These are phyloP conservation scores for Dicentrarchus labrax DNA, from an alignment of 2,113 vertebrate genomes.

Conservation along the genomic window DNA sequence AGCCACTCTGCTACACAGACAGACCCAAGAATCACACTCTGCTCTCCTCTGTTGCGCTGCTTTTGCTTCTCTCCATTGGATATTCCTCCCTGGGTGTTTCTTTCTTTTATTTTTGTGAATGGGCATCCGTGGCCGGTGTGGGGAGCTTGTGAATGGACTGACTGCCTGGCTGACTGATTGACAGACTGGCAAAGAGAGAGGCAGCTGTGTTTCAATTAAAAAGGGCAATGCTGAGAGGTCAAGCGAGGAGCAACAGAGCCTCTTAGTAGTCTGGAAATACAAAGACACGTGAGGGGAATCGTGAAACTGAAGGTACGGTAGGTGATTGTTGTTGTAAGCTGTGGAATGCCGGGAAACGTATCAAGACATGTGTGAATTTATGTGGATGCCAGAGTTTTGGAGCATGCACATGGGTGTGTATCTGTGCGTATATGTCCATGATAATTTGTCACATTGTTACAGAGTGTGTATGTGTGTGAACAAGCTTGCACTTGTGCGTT, in stretches of 20 bases:
- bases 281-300: conserved; percentile 70
- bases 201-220: conserved; percentile 66
- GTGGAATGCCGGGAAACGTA: conserved; percentile 69
- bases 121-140: conserved; percentile 67
- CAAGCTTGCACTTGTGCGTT: conserved; percentile 63
- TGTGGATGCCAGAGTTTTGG: conserved; percentile 66
- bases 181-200: conserved; percentile 60
- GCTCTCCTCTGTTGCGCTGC: conserved; percentile 58
- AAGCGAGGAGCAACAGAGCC: conserved; percentile 71
- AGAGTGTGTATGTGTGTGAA: conserved; percentile 26
- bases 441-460: conserved; percentile 47
- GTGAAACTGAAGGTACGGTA: conserved; percentile 75
- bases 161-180: conserved; percentile 64
- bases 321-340: conserved; percentile 70
- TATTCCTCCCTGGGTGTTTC: conserved; percentile 66
- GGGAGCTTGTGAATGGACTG: conserved; percentile 80
- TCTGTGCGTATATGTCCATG: conserved; percentile 13
- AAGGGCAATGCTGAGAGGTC: conserved; percentile 82
- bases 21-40: conserved; percentile 70
- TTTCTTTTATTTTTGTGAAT: conserved; percentile 78
- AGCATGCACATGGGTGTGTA: conserved; percentile 49
- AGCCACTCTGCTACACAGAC: conserved; percentile 74
- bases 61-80: conserved; percentile 66
- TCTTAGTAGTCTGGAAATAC: conserved; percentile 79
- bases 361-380: conserved; percentile 73